Evolutionary conservation across 1,140 invertebrate genomes (phyloP), one percentile per base, ranked within the genome.

Genomic region (Thaumatotibia leucotreta): DNA sequence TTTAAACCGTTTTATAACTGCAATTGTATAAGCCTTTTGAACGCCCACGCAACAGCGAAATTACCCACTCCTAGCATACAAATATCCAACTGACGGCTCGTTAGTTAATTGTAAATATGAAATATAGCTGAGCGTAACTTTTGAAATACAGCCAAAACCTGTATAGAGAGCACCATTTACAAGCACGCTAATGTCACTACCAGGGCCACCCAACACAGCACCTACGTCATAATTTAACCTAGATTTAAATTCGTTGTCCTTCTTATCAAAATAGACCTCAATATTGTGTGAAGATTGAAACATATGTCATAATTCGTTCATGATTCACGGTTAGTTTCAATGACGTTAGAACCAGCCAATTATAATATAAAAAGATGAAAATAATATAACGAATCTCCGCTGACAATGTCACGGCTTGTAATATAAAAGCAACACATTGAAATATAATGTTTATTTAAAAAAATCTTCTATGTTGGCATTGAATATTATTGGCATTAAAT

Each of bases 91-190:
- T 45, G 39, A n/a, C 17, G 8, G 17, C 39, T 45, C 39, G 39
- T 45, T 45, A 45, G 14, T 45, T 45, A 45, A 45, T 20, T 45
- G 39, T n/a, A n/a, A n/a, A n/a, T n/a, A n/a, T n/a, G n/a, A n/a
- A 81, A 83, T 85, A 75, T 82, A 83, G 73, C 81, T 80, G 83
- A 73, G 73, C 72, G 75, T 75, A 70, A 33, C 74, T 80, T 84
- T 86, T 88, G 86, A 88, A 86, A 82, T 77, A 76, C 65, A 80
- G 86, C 86, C 86, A 86, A 88, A 75, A 79, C 69, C 75, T 76
- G 72, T 62, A 70, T 67, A 75, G 68, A 75, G 68, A 83, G 66
- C 74, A 82, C 71, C 70, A 80, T 82, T 73, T 79, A 79, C 71
- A 76, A 76, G 74, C 72, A 70, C 74, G 83, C 85, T 79, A 81